Evolutionary conservation across 2,113 vertebrate genomes (phyloP), one percentile per base, ranked within the genome.

Genomic region (Istiophorus platypterus): DNA sequence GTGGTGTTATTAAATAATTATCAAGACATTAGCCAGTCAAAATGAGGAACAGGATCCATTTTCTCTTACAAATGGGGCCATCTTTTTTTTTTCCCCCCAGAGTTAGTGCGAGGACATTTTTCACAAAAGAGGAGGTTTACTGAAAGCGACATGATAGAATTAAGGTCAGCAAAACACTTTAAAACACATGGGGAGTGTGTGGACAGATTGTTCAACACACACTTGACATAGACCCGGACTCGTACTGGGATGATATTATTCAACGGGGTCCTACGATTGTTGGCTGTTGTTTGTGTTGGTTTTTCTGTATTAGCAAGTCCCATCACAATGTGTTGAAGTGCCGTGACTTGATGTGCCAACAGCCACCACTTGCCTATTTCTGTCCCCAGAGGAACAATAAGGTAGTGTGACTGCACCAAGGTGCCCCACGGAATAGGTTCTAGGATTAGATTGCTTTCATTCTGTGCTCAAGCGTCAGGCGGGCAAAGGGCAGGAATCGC

Each of bases 321-420:
- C 69, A 72, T 87, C 78, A 72, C 42, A 64, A 51, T 61, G 69
- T n/a, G 81, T 79, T 64, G 37, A 79, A 84, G 66, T 61, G 52
- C 70, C 41, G 64, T 22, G 57, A 57, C 75, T 86, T 79, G 87
- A 90, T 86, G 69, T 76, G 80, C 77, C 85, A 72, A 80, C 84
- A 89, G 77, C 63, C 66, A 56, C 85, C 76, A 75, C 84, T 86
- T 83, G 76, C 75, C 84, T 78, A 82, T 90, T 89, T 80, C 51
- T 39, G 74, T 79, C 65, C 90, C 86, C 78, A 11, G 67, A 89
- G 87, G 86, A 89, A 80, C 86, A 85, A 89, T 85, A 83, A 87
- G 74, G 80, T 63, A 72, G 74, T 27, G 49, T 78, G 88, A 77
- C 85, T 75, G 59, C 76, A 64, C 59, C 29, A 10, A 13, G 29